A percentile compares a stretch with the other conserved stretches of the same genome.
Conservation (phyloP, 2,888 invertebrate genomes). For the Amphipoea oculea region DNA sequence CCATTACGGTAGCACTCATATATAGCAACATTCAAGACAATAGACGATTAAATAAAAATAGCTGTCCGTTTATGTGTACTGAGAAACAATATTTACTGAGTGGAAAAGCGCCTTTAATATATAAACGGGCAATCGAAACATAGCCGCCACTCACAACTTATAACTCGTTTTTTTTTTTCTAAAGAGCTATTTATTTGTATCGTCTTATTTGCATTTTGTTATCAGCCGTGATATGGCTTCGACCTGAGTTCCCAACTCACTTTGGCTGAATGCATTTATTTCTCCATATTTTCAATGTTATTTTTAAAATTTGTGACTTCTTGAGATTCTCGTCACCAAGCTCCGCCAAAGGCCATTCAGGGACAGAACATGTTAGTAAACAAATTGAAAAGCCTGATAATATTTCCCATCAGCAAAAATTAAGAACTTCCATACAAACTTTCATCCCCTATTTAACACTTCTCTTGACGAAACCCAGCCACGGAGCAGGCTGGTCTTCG, state of each 20-base stretch:
- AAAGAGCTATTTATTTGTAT: not conserved
- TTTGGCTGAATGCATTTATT: not conserved
- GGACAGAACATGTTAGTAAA: not conserved
- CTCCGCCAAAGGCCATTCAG: not conserved
- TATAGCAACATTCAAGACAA: constrained; percentile 39
- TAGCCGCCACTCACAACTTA: constrained; percentile 16
- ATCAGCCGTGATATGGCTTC: not conserved
- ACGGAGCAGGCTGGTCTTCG: not conserved
- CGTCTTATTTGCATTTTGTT: not conserved
- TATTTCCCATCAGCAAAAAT: not conserved
- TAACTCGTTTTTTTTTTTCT: constrained; percentile 13
- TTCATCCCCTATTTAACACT: not conserved
- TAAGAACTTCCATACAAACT: not conserved
- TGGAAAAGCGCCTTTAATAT: constrained; percentile 47
- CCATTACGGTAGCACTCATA: constrained; percentile 9
- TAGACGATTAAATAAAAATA: constrained; percentile 54
- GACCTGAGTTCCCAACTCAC: not conserved
- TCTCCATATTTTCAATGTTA: not conserved
- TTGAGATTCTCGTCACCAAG: not conserved
- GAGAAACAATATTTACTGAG: constrained; percentile 18
- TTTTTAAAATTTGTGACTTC: not conserved
- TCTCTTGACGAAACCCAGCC: not conserved
- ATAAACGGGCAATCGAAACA: constrained; percentile 47
- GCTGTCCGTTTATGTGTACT: constrained; percentile 11
- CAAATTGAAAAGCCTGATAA: not conserved